Evolutionary conservation across 1,140 invertebrate genomes (phyloP).

Genomic region (Dreissena rostriformis): DNA sequence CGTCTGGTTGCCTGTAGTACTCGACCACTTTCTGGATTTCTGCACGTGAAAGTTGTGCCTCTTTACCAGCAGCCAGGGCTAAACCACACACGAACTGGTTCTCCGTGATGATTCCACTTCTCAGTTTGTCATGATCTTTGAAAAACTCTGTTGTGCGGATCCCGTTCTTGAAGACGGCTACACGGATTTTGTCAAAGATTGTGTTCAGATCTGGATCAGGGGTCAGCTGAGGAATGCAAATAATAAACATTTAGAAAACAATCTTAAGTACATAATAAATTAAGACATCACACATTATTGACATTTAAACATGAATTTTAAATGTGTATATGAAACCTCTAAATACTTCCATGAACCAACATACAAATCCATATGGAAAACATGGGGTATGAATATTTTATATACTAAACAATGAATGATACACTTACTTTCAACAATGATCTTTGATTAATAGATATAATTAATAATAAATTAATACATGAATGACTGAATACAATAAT

Average conservation of each 20-base stretch:
- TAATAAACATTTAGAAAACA: neutral
- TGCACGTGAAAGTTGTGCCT: constrained; percentile 75
- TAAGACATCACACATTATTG: too few species aligned
- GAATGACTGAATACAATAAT: neutral
- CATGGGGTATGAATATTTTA: too few species aligned
- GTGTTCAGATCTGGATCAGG: constrained; percentile 77
- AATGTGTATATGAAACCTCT: too few species aligned
- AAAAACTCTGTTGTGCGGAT: constrained; percentile 81
- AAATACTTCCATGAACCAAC: too few species aligned
- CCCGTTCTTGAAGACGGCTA: constrained; percentile 79
- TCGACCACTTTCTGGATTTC: constrained; percentile 80
- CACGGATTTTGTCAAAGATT: constrained; percentile 79
- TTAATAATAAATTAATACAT: neutral
- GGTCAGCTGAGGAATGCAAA: constrained; percentile 58
- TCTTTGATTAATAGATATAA: too few species aligned
- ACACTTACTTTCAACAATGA: too few species aligned
- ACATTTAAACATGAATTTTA: too few species aligned
- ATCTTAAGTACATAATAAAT: too few species aligned
- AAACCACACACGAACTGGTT: constrained; percentile 81
- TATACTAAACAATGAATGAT: too few species aligned
- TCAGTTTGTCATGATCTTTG: constrained; percentile 80
- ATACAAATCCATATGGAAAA: too few species aligned
- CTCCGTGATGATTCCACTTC: constrained; percentile 80
- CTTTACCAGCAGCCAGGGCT: constrained; percentile 77
- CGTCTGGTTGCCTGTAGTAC: constrained; percentile 77